These are phyloP conservation scores for Gracilinanus agilis DNA, from an alignment of 2,113 vertebrate genomes.

Conservation along the genomic window DNA sequence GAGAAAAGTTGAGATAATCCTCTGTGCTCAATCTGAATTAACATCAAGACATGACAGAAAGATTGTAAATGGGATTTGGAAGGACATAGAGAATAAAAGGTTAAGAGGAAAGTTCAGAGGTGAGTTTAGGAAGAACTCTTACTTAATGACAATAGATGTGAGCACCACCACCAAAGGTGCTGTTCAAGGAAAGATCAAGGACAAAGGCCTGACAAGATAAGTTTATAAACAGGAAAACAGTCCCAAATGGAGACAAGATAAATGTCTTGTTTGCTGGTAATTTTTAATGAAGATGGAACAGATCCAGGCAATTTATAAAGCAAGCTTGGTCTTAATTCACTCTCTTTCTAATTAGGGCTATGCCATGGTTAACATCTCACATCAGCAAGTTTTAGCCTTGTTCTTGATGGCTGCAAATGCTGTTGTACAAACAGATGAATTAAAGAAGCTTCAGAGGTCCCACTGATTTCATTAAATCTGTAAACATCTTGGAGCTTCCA, in stretches of 20 bases:
- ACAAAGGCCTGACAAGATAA: too few species aligned
- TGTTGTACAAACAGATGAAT: slow-evolving; percentile 41
- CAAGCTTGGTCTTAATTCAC: slow-evolving; percentile 40
- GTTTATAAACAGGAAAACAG: background rate
- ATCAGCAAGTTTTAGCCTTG: slow-evolving; percentile 48
- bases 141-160: background rate
- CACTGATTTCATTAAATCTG: slow-evolving; percentile 35
- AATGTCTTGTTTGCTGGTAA: slow-evolving; percentile 30
- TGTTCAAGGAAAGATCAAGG: background rate
- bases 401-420: background rate
- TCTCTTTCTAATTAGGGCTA: slow-evolving; percentile 27
- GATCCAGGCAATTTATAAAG: slow-evolving; percentile 21
- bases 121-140: background rate
- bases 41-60: background rate
- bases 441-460: slow-evolving; percentile 19
- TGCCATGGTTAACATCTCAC: slow-evolving; percentile 51
- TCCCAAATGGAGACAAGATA: background rate
- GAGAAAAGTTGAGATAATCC: background rate
- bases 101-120: background rate
- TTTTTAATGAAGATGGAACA: slow-evolving; percentile 5
- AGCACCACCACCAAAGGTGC: too few species aligned
- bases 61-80: background rate
- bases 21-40: background rate
- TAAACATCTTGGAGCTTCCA: slow-evolving; percentile 28
- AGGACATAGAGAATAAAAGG: background rate